Conservation (phyloP, 1,140 invertebrate species). For the Melipona quadrifasciata region DNA sequence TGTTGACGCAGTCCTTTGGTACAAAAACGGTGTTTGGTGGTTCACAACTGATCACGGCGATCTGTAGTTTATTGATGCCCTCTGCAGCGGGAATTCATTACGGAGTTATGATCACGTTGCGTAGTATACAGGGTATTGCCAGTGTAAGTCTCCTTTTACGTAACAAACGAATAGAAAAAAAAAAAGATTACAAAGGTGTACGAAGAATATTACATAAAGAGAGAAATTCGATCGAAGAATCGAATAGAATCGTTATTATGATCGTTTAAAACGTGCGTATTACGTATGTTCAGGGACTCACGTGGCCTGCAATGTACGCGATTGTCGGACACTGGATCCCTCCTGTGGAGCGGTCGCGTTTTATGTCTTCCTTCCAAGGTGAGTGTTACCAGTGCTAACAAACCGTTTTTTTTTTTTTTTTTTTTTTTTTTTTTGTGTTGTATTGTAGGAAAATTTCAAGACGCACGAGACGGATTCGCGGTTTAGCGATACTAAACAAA, state of each 20-base stretch:
- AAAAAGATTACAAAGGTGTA: too few relatives aligned
- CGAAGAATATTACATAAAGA: too few relatives aligned
- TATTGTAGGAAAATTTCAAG: slow-evolving; percentile 81
- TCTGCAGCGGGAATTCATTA: slow-evolving; percentile 85
- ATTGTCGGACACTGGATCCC: slow-evolving; percentile 93
- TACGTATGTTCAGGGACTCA: slow-evolving; percentile 86
- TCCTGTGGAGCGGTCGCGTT: slow-evolving; percentile 87
- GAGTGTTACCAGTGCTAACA: slow-evolving; percentile 59
- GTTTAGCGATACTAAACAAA: neutral
- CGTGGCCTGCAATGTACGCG: slow-evolving; percentile 93
- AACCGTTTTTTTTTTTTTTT: slow-evolving; percentile 75
- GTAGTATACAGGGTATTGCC: slow-evolving; percentile 77
- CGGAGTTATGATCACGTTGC: slow-evolving; percentile 83
- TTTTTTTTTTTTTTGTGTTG: slow-evolving; percentile 79
- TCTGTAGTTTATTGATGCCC: slow-evolving; percentile 87
- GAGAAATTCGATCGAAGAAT: neutral
- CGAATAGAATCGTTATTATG: neutral
- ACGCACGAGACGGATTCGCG: slow-evolving; percentile 42
- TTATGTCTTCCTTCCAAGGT: slow-evolving; percentile 90
- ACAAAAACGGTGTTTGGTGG: slow-evolving; percentile 90
- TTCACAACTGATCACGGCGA: slow-evolving; percentile 86
- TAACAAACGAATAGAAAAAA: too few relatives aligned
- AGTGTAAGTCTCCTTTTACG: slow-evolving; percentile 48
- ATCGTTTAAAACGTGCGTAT: neutral
- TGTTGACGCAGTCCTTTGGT: slow-evolving; percentile 90